These are phyloP conservation scores for Lepidurus arcticus DNA, from an alignment of 1,140 invertebrate species.

Conservation along the genomic window DNA sequence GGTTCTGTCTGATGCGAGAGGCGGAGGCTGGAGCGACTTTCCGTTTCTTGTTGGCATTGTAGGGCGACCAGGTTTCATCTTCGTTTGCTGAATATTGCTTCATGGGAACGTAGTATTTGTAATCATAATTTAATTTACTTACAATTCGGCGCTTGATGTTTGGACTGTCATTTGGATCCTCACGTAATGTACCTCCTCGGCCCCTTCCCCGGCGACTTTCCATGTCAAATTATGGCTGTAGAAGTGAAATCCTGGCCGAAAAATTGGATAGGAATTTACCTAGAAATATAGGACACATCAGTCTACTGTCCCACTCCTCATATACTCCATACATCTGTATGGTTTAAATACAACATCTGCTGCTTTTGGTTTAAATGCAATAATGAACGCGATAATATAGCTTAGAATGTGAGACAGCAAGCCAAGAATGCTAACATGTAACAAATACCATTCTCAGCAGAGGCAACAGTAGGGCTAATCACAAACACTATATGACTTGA, in stretches of 20 bases:
- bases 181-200: neutral
- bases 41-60: neutral
- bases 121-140: neutral
- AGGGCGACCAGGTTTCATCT: conserved; percentile 8
- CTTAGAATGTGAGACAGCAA: no score
- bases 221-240: neutral
- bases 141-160: neutral
- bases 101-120: neutral
- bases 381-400: no score
- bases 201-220: conserved; percentile 9
- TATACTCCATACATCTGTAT: no score
- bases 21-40: neutral
- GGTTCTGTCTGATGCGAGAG: neutral
- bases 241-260: neutral
- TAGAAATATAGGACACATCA: no score
- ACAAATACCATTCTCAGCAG: no score
- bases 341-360: no score
- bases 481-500: no score
- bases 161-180: neutral
- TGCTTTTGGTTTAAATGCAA: no score
- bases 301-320: no score
- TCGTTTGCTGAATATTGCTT: neutral
- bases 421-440: no score
- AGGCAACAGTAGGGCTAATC: no score
- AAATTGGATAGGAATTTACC: neutral